A percentile compares a stretch with the other conserved stretches of the same genome.
Conservation (phyloP, 2,888 invertebrate species). For the Emmelina monodactyla region DNA sequence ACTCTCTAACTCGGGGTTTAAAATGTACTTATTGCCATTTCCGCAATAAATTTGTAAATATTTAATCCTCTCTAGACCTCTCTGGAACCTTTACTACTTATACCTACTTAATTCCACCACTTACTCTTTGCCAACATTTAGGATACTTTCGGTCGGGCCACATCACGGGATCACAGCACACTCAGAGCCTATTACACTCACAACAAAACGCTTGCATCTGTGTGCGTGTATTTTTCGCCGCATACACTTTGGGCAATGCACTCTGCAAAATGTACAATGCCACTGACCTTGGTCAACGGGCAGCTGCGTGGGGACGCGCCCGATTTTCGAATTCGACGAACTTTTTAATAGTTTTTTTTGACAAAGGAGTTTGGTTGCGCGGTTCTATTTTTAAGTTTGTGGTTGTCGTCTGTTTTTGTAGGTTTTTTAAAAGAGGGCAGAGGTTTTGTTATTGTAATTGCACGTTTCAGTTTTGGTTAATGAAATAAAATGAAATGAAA, state of each 20-base stretch:
- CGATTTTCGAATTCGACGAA: constrained; percentile 24
- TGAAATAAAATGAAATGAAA: no score
- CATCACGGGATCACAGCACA: constrained; percentile 11
- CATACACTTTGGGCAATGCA: constrained; percentile 54
- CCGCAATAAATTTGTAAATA: no score
- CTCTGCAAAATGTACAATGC: constrained; percentile 39
- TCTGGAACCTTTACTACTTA: not conserved
- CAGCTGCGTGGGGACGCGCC: constrained; percentile 42
- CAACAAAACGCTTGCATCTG: constrained; percentile 13
- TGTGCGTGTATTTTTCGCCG: constrained; percentile 40
- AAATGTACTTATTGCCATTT: no score
- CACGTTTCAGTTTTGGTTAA: no score
- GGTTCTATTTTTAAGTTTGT: no score
- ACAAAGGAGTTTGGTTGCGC: no score
- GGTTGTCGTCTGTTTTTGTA: no score
- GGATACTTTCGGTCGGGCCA: constrained; percentile 46
- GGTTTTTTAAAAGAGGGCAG: no score
- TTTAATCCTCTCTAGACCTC: no score
- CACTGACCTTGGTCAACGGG: constrained; percentile 52
- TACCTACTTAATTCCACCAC: not conserved
- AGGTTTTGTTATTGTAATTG: no score
- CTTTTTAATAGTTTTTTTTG: constrained; percentile 16
- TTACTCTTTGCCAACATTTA: constrained; percentile 40
- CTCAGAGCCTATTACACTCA: not conserved
- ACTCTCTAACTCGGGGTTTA: no score